phyloP scores from a whole-genome alignment of 1,140 invertebrate genomes.

The Drosophila elegans region DNA sequence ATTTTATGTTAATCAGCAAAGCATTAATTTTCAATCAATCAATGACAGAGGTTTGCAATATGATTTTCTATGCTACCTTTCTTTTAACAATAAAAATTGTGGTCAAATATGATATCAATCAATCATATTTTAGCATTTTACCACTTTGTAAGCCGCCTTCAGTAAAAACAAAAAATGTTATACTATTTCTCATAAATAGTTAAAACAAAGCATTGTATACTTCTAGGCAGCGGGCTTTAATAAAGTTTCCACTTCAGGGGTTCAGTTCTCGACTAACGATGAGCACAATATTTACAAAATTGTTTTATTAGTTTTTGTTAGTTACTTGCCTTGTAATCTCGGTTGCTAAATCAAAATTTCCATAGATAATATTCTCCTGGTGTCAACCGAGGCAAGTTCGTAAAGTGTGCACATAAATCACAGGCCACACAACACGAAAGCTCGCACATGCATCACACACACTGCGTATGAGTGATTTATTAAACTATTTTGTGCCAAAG shows the following conservation, averaged over 20 bases:
- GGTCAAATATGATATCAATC: too few relatives aligned
- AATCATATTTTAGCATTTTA: too few relatives aligned
- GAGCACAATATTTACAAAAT: slow-evolving; percentile 12
- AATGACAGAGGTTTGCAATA: too few relatives aligned
- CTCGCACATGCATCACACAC: slow-evolving; percentile 33
- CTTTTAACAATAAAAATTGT: too few relatives aligned
- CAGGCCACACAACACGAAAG: slow-evolving; percentile 25
- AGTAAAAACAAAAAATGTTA: too few relatives aligned
- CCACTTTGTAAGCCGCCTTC: too few relatives aligned
- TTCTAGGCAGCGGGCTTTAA: background rate
- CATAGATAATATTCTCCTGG: slow-evolving; percentile 40
- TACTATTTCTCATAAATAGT: background rate
- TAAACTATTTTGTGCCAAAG: slow-evolving; percentile 51
- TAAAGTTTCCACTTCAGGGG: background rate
- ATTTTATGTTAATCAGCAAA: background rate
- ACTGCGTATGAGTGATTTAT: slow-evolving; percentile 81
- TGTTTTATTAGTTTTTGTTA: slow-evolving; percentile 32
- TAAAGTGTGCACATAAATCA: slow-evolving; percentile 63
- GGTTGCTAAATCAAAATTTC: slow-evolving; percentile 43
- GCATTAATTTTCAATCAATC: background rate
- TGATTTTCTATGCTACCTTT: too few relatives aligned
- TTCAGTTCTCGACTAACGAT: slow-evolving; percentile 11
- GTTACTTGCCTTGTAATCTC: slow-evolving; percentile 27
- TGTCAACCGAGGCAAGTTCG: slow-evolving; percentile 28
- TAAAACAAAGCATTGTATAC: slow-evolving; percentile 4